phyloP scores from a whole-genome alignment of 1,140 invertebrate genomes.

The Drosophila tsacasi region DNA sequence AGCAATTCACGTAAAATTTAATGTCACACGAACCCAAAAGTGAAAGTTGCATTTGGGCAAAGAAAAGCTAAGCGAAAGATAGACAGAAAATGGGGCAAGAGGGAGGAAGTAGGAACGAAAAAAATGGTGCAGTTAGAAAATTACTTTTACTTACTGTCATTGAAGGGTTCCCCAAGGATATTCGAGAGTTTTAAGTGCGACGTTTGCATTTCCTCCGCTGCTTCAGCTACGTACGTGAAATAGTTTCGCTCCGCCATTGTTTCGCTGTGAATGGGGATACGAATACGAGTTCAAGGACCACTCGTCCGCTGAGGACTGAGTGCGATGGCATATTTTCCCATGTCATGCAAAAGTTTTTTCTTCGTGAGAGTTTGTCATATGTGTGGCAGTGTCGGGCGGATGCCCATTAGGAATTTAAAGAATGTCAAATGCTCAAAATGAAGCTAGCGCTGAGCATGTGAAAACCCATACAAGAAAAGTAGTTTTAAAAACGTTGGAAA shows the following conservation, averaged over 20 bases:
- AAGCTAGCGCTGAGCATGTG: conserved; percentile 1
- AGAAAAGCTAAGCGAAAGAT: conserved; percentile 15
- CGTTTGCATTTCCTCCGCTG: conserved; percentile 57
- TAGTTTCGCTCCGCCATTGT: conserved; percentile 58
- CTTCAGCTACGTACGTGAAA: conserved; percentile 43
- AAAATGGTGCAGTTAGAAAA: conserved; percentile 69
- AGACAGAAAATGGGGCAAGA: conserved; percentile 16
- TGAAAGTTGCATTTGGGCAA: conserved; percentile 64
- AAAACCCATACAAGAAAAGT: neutral
- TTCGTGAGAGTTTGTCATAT: conserved; percentile 43
- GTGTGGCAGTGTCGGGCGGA: conserved; percentile 22
- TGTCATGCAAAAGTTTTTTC: conserved; percentile 39
- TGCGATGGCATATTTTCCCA: conserved; percentile 27
- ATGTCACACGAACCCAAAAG: conserved; percentile 69
- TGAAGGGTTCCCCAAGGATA: conserved; percentile 59
- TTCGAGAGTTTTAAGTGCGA: conserved; percentile 61
- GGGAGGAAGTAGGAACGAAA: neutral
- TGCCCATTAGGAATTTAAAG: conserved; percentile 26
- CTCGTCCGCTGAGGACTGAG: conserved; percentile 11
- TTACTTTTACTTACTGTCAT: conserved; percentile 76
- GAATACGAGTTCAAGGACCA: conserved; percentile 65
- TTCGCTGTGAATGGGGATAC: conserved; percentile 40
- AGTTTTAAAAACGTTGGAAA: neutral
- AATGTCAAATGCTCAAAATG: neutral
- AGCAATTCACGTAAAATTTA: conserved; percentile 67